Base-by-base conservation (phyloP, 2,888 invertebrate genomes). In the Hypercompe scribonia region DNA sequence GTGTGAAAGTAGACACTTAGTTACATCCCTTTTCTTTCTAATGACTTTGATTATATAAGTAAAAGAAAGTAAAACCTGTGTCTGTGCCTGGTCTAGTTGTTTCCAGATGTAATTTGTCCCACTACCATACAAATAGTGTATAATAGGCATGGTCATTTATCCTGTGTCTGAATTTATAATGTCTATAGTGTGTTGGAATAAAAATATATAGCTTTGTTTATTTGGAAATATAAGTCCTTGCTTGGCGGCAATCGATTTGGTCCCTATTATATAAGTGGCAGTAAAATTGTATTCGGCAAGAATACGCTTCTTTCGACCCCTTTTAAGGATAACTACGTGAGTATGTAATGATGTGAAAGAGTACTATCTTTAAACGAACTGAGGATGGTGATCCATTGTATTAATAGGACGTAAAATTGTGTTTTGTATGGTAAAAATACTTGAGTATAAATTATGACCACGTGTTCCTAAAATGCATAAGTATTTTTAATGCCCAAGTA, bases 1-100 rank as follows among this genome's bases (percentile, higher is more conserved):
- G 46, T 66, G 31, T 46, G 46, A 66, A 46, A 46, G 46, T 66
- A 24, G 46, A 46, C 61, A 61, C 11, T 33, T 15, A 31, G 31
- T 42, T 46, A 68, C 65, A 74, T 72, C 68, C 73, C 70, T 50
- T 68, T 34, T 68, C 65, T 61, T 33, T 34, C 18, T 66, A 42
- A 18, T 28, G 15, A 63, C 54, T 33, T 68, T 13, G 21, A 21
- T 69, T 61, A 34, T 54, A 50, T 33, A 67, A 50, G 36, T 28
- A 33, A 28, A 7, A 18, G 61, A 15, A 28, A 61, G 5, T 50
- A 24, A 24, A 24, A 10, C 50, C 21, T 46, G 21, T 21, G 21
- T 13, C 2, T 21, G 5, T 50, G 2, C 21, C 24, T 7, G 18
- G 46, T 46, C 21, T 46, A 0, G 46, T 18, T 4, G 42, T 18